A percentile compares a stretch with the other conserved stretches of the same genome.
Evolutionary conservation across 92 coral and sea anemone genomes (phyloP).

Genomic region (Plumapathes pennacea): DNA sequence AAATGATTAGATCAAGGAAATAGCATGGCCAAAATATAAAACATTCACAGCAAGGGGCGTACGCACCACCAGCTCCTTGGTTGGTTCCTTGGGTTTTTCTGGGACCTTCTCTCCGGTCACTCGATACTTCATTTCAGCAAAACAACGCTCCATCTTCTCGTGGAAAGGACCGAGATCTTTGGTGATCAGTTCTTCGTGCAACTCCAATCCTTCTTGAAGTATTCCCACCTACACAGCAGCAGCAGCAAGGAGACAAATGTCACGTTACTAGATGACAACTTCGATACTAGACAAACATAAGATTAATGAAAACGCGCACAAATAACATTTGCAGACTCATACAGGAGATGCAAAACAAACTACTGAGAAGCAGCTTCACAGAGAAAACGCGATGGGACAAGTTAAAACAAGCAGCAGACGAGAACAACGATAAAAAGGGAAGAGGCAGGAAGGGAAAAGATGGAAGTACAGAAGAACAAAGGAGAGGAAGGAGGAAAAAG

Average conservation of each 20-base stretch:
- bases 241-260: background rate
- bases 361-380: background rate
- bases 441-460: background rate
- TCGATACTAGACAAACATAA: no score
- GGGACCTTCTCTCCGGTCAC: constrained; percentile 79
- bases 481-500: background rate
- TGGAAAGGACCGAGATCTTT: constrained; percentile 82
- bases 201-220: constrained; percentile 67
- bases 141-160: constrained; percentile 73
- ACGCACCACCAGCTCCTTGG: constrained; percentile 32
- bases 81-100: constrained; percentile 23
- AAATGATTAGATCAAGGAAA: no score
- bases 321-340: background rate
- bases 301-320: background rate
- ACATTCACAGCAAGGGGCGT: no score
- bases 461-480: background rate
- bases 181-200: constrained; percentile 70
- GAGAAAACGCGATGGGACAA: background rate
- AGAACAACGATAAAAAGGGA: background rate
- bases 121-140: constrained; percentile 77
- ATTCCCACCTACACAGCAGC: constrained; percentile 54
- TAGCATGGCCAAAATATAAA: no score
- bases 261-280: background rate
- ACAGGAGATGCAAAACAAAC: background rate
- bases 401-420: background rate